phyloP scores from a whole-genome alignment of 2,113 vertebrate species.

The Pituophis catenifer region DNA sequence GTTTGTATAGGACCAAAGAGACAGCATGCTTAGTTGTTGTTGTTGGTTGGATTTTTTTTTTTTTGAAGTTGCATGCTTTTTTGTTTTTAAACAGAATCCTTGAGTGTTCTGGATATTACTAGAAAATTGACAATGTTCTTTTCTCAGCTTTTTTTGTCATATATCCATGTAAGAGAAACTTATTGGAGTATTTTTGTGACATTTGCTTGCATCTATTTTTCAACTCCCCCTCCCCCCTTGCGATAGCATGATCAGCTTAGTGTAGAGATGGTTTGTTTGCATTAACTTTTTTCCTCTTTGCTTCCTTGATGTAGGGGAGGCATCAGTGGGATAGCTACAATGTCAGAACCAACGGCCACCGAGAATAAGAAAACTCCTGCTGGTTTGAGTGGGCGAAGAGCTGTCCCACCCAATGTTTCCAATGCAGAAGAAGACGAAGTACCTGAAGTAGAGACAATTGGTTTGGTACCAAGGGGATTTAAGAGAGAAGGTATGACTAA shows the following conservation, averaged over 20 bases:
- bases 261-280: background rate
- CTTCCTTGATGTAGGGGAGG: slow-evolving; percentile 9
- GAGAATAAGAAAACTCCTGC: slow-evolving; percentile 50
- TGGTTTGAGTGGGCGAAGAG: slow-evolving; percentile 74
- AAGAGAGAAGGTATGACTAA: slow-evolving; percentile 74
- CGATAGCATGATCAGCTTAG: background rate
- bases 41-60: background rate
- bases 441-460: slow-evolving; percentile 80
- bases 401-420: slow-evolving; percentile 70
- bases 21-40: background rate
- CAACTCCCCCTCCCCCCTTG: slow-evolving; percentile 30
- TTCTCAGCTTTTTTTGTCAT: slow-evolving; percentile 54
- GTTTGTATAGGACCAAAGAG: background rate
- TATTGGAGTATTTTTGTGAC: slow-evolving; percentile 34
- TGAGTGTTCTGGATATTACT: slow-evolving; percentile 34
- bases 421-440: slow-evolving; percentile 77
- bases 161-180: slow-evolving; percentile 38
- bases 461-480: slow-evolving; percentile 70
- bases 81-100: background rate
- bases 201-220: slow-evolving; percentile 36
- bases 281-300: background rate
- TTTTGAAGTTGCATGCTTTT: background rate
- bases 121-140: slow-evolving; percentile 36
- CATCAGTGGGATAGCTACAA: slow-evolving; percentile 34
- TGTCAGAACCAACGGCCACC: slow-evolving; percentile 60